phyloP scores from a whole-genome alignment of 2,797 vertebrate species.

The Rhynchotus rufescens region DNA sequence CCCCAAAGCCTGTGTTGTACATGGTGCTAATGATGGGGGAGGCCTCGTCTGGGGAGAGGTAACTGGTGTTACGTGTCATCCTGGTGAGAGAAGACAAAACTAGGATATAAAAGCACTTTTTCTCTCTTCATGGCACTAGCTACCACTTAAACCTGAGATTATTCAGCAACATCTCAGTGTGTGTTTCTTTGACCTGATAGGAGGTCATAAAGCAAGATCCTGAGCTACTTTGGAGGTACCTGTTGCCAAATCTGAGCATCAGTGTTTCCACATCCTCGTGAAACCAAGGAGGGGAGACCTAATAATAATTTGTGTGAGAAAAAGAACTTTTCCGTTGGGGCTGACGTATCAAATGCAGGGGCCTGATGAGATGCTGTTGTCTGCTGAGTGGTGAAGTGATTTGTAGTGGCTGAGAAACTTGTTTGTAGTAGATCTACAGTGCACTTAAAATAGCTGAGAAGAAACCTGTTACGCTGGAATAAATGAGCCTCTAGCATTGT shows the following conservation, averaged over 20 bases:
- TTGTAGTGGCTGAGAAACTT: background rate
- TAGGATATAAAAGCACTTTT: background rate
- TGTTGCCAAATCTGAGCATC: background rate
- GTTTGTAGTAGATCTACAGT: background rate
- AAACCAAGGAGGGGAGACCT: background rate
- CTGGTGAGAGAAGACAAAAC: background rate
- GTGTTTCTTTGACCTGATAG: background rate
- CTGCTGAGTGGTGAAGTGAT: background rate
- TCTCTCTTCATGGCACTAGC: background rate
- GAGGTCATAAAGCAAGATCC: background rate
- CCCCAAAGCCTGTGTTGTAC: background rate
- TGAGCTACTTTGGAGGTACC: background rate
- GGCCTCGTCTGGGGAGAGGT: background rate
- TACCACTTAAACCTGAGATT: background rate
- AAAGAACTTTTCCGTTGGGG: accelerated
- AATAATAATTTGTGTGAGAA: background rate
- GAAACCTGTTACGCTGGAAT: background rate
- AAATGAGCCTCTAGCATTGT: background rate
- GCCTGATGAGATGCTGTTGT: background rate
- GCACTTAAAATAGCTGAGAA: background rate
- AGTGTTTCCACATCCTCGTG: background rate
- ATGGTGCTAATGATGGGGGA: accelerated
- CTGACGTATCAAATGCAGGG: background rate
- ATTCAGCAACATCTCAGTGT: accelerated
- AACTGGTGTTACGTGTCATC: accelerated